Base-by-base conservation (phyloP, 2,888 invertebrate species). In the Dryocosmus kuriphilus region DNA sequence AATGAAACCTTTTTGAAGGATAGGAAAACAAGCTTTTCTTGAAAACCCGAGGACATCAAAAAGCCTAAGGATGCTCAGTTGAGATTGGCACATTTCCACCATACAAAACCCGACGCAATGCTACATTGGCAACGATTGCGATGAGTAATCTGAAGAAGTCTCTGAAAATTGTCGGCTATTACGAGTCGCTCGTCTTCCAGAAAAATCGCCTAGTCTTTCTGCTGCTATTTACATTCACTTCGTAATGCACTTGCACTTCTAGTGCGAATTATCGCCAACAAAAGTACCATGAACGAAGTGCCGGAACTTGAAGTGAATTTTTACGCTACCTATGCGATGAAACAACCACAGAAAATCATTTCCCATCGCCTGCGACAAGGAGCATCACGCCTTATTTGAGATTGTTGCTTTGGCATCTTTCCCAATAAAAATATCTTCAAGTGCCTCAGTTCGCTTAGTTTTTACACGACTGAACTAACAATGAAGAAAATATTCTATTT, bases 41-140 rank as follows among this genome's bases (percentile, higher is more conserved):
- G 24, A 22, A 24, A 57, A 57, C 0, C 4, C 22, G 11, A 22
- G 22, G 9, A 57, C 24, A 24, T 11, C 46, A 24, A 57, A 16
- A 24, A 57, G 24, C 24, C 24, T 24, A 57, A 22, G 14, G 9
- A 9, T 7, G n/a, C 79, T 41, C 1, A 81, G 76, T 77, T 79
- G 63, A 79, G 76, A 78, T 78, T 81, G 79, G 79, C 81, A 79
- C 62, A 38, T 32, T 78, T 78, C 77, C 74, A 73, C 38, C 22
- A 41, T 55, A 41, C 16, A 41, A 9, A 41, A 41, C 16, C 16
- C 41, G 3, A 16, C 16, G 41, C 75, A 78, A 71, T 73, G 76
- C 76, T 75, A 76, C 71, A 77, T 71, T 76, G 65, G 62, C 71
- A 63, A 41, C 67, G 77, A 76, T 77, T 76, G 62, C 75, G 30